phyloP scores from a whole-genome alignment of 2,888 invertebrate genomes.

The Ectemnius continuus region DNA sequence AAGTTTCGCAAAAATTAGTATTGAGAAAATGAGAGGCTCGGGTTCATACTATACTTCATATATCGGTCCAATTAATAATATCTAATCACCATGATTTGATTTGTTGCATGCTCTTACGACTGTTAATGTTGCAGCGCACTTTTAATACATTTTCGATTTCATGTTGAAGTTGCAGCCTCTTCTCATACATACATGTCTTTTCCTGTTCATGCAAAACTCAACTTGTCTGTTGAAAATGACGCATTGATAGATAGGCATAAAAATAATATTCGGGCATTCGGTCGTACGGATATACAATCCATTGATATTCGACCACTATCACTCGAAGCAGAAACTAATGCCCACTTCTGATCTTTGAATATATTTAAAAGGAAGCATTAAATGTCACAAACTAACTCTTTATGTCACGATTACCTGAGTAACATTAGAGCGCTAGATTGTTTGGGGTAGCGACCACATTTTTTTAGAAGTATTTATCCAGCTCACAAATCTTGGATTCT shows the following conservation, averaged over 20 bases:
- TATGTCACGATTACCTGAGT: conserved; percentile 55
- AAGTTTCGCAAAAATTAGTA: not conserved
- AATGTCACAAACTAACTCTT: not conserved
- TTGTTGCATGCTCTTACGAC: not conserved
- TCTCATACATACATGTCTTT: no score
- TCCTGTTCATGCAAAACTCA: conserved; percentile 10
- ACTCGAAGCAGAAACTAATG: no score
- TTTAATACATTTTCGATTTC: no score
- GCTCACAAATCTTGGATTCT: conserved; percentile 15
- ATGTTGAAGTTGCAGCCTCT: no score
- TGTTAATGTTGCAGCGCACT: no score
- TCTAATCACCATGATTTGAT: not conserved
- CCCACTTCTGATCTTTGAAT: not conserved
- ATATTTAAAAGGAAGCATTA: not conserved
- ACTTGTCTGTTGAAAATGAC: conserved; percentile 15
- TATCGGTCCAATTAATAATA: not conserved
- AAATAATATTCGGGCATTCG: no score
- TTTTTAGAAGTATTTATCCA: conserved; percentile 13
- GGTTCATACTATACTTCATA: not conserved
- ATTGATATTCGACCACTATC: no score
- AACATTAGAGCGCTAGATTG: conserved; percentile 37
- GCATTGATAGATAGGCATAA: conserved; percentile 19
- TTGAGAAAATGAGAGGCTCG: not conserved
- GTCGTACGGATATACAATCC: no score
- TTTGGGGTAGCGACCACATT: conserved; percentile 30